These are phyloP conservation scores for Chalcosyrphus nemorum DNA, from an alignment of 2,888 invertebrate genomes.

Conservation along the genomic window DNA sequence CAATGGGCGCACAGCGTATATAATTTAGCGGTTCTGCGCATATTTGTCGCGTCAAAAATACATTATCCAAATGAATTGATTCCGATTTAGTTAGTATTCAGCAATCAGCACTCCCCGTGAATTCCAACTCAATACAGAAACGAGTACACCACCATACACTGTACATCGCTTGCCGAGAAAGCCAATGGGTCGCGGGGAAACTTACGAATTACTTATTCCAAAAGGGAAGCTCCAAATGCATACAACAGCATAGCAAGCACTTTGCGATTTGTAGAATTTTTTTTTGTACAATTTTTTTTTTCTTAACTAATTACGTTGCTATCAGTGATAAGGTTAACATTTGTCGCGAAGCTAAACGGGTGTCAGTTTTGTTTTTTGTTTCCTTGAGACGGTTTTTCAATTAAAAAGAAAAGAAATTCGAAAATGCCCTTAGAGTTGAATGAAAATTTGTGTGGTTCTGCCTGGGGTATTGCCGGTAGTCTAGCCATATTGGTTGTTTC, in stretches of 20 bases:
- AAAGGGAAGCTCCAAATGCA: conserved; percentile 52
- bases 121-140: conserved; percentile 49
- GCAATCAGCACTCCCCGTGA: conserved; percentile 59
- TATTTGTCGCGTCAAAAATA: conserved; percentile 58
- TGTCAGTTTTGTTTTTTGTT: neutral
- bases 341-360: neutral
- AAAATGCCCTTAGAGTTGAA: conserved; percentile 23
- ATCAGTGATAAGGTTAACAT: conserved; percentile 49
- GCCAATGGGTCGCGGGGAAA: conserved; percentile 46
- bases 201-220: conserved; percentile 54
- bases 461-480: conserved; percentile 73
- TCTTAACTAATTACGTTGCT: conserved; percentile 2
- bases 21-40: conserved; percentile 47
- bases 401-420: neutral
- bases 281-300: too few relatives aligned
- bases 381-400: conserved; percentile 4
- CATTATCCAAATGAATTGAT: conserved; percentile 50
- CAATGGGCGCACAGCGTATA: neutral
- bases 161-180: conserved; percentile 31
- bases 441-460: conserved; percentile 31
- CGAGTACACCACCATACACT: conserved; percentile 25
- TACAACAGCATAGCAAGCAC: conserved; percentile 35
- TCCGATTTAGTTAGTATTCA: conserved; percentile 61
- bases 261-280: conserved; percentile 8
- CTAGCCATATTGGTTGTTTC: conserved; percentile 78